phyloP scores from a whole-genome alignment of 2,113 vertebrate species.

The Nibea albiflora region DNA sequence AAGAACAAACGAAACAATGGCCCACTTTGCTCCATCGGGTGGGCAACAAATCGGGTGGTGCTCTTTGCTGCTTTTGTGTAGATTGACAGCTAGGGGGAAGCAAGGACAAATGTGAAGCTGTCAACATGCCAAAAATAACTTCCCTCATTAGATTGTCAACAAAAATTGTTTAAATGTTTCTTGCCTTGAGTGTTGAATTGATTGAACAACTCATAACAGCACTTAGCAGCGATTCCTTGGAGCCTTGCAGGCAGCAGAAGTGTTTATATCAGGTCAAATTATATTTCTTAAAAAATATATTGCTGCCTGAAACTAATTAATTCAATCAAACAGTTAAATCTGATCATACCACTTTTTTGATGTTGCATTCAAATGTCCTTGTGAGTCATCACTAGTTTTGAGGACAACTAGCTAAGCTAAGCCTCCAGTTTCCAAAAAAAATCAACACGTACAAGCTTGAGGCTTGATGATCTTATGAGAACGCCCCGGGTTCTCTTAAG shows the following conservation, averaged over 20 bases:
- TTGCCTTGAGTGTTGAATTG: background rate
- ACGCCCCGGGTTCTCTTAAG: background rate
- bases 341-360: background rate
- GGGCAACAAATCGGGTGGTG: background rate
- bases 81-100: background rate
- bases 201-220: background rate
- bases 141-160: background rate
- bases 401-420: no score
- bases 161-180: background rate
- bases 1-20: background rate
- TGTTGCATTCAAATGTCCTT: background rate
- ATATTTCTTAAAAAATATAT: background rate
- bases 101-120: background rate
- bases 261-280: background rate
- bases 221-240: background rate
- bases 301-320: no score
- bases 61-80: background rate
- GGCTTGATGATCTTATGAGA: slow-evolving; percentile 4
- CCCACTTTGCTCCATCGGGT: background rate
- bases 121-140: background rate
- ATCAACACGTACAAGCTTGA: background rate
- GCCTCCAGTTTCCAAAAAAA: background rate
- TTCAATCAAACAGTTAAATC: background rate
- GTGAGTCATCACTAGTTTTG: background rate
- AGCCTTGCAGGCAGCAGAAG: background rate